A percentile compares a stretch with the other conserved stretches of the same genome.
Conservation (phyloP, 2,888 invertebrate species). For the Parnassius smintheus region DNA sequence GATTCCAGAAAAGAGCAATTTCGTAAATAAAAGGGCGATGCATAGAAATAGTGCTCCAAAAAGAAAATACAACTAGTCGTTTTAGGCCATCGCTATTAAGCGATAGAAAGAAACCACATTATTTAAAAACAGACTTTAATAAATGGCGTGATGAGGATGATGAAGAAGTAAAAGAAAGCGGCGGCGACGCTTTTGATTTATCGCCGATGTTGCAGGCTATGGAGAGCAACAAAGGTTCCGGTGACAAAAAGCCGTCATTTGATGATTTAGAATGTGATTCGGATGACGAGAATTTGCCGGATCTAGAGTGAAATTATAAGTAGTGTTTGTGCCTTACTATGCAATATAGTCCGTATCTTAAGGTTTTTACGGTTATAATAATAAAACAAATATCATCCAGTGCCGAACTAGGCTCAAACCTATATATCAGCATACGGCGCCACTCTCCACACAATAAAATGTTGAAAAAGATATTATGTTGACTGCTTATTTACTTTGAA, state of each 20-base stretch:
- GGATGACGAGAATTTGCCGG: constrained; percentile 90
- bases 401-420: too few relatives aligned
- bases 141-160: constrained; percentile 99
- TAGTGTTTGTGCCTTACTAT: constrained; percentile 53
- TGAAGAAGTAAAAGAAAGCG: constrained; percentile 87
- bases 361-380: constrained; percentile 79
- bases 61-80: constrained; percentile 86
- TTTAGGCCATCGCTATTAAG: constrained; percentile 95
- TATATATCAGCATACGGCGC: too few relatives aligned
- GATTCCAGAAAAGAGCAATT: constrained; percentile 88
- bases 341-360: constrained; percentile 71
- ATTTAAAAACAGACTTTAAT: constrained; percentile 98
- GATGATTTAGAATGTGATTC: constrained; percentile 90
- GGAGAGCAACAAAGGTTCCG: constrained; percentile 76
- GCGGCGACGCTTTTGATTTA: constrained; percentile 79
- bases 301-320: constrained; percentile 82
- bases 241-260: constrained; percentile 84
- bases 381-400: constrained; percentile 48
- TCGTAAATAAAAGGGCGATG: constrained; percentile 87
- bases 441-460: too few relatives aligned
- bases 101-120: constrained; percentile 94
- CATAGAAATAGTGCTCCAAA: constrained; percentile 87
- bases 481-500: too few relatives aligned
- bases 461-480: too few relatives aligned
- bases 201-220: constrained; percentile 88